Base-by-base conservation (phyloP, 2,113 vertebrate species). In the Butorides virescens region DNA sequence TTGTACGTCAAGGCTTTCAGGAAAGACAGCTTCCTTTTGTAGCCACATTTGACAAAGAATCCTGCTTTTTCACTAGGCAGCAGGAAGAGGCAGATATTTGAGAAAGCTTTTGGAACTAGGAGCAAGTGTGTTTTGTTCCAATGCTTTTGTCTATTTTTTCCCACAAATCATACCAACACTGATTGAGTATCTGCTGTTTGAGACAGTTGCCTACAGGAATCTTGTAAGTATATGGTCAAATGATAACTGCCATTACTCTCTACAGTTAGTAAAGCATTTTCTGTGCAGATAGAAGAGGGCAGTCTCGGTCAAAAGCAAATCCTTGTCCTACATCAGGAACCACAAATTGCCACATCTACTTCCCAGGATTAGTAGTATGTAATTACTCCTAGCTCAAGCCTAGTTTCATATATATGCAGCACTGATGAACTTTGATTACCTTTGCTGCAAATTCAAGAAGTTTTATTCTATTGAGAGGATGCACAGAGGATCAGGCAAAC, bases 361-460 rank as follows among this genome's bases (percentile, higher is more conserved):
- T 96, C 79, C 88, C 84, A 92, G 58, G 80, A 97, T 96, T 96
- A 97, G 96, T 23, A 97, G 58, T 19, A 66, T 97, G 66, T 75
- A 94, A 96, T 97, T 96, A 96, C 84, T 91, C 73, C 84, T 53
- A 76, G 86, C 58, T 87, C 73, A 87, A 91, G 53, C 73, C 68
- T 86, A 67, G 75, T 77, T 90, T 90, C 74, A 76, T 50, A 63
- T 34, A 53, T 75, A 92, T 34, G 42, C 74, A 91, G 62, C 42
- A 91, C 39, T 66, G 86, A 92, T 87, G 68, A 96, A 89, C 95
- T 94, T 52, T 81, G 65, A 88, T 81, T 95, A 83, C 68, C 27
- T 82, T 78, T 56, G 44, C 42, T 87, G 29, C 70, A 58, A 39
- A 47, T 89, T 87, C 76, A 92, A 13, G 16, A 67, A 37, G 53